A percentile compares a stretch with the other conserved stretches of the same genome.
These are phyloP conservation scores for Drosophila planitibia DNA, from an alignment of 2,888 invertebrate genomes.

Conservation along the genomic window DNA sequence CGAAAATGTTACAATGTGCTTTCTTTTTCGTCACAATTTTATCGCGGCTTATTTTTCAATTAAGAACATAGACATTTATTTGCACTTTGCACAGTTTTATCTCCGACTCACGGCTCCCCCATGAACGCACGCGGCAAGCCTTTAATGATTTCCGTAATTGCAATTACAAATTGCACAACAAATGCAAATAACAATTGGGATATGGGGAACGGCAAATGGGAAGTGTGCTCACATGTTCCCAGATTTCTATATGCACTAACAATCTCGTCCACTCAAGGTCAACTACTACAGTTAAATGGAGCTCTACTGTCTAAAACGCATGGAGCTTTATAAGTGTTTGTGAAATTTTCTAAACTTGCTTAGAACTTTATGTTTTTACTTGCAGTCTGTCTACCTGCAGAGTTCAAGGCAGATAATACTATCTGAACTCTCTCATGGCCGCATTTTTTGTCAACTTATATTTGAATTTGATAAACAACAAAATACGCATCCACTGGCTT, in stretches of 20 bases:
- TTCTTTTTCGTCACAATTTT: constrained; percentile 27
- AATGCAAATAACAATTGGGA: constrained; percentile 11
- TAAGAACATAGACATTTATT: constrained; percentile 44
- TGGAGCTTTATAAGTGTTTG: not conserved
- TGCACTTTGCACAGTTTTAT: constrained; percentile 47
- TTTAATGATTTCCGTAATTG: constrained; percentile 50
- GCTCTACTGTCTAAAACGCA: not conserved
- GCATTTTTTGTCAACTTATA: constrained; percentile 24
- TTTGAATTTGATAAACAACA: constrained; percentile 28
- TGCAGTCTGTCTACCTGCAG: not conserved
- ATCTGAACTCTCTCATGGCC: constrained; percentile 48
- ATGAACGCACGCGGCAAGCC: constrained; percentile 38
- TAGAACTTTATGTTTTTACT: not conserved
- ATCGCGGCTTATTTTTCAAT: constrained; percentile 58
- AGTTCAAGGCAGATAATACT: constrained; percentile 20
- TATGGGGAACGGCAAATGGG: not conserved
- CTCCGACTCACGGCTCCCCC: constrained; percentile 18
- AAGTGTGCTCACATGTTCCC: constrained; percentile 5
- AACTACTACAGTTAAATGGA: constrained; percentile 16
- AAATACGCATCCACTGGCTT: constrained; percentile 25
- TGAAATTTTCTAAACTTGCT: not conserved
- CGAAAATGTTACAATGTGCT: constrained; percentile 40
- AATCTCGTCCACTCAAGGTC: constrained; percentile 27
- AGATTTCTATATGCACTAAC: constrained; percentile 21
- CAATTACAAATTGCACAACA: constrained; percentile 35